Conservation (phyloP, 2,888 invertebrate species). For the Amphipoea lucens region DNA sequence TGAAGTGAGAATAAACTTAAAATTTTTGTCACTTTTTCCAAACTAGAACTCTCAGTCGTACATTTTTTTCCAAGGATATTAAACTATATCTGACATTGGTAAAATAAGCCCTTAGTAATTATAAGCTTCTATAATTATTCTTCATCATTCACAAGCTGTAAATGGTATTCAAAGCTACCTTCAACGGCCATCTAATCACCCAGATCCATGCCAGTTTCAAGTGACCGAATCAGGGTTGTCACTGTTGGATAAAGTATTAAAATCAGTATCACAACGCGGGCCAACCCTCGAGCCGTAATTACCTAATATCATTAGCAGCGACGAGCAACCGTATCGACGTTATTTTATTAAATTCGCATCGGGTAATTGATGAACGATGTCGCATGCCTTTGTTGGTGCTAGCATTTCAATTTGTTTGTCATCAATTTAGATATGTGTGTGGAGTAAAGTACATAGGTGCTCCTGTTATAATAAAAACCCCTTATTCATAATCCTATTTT, state of each 20-base stretch:
- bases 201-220: slow-evolving; percentile 39
- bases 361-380: slow-evolving; percentile 75
- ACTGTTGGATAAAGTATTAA: slow-evolving; percentile 31
- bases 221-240: slow-evolving; percentile 35
- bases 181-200: slow-evolving; percentile 9
- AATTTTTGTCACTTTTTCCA: too few relatives aligned
- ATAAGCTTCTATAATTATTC: neutral
- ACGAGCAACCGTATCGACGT: slow-evolving; percentile 57
- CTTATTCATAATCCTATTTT: too few relatives aligned
- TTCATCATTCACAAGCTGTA: neutral
- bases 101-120: neutral
- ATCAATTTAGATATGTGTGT: slow-evolving; percentile 21
- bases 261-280: slow-evolving; percentile 22
- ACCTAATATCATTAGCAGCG: slow-evolving; percentile 64
- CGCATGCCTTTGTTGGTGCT: slow-evolving; percentile 35
- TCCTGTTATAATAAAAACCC: too few relatives aligned
- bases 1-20: neutral
- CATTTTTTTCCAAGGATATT: neutral
- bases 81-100: neutral
- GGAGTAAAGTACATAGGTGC: neutral
- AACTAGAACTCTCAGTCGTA: neutral
- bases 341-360: slow-evolving; percentile 72
- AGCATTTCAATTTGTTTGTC: slow-evolving; percentile 10
- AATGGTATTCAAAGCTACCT: slow-evolving; percentile 16
- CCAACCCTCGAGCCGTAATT: slow-evolving; percentile 50